phyloP scores from a whole-genome alignment of 2,113 vertebrate genomes.

The Toxotes chatareus region DNA sequence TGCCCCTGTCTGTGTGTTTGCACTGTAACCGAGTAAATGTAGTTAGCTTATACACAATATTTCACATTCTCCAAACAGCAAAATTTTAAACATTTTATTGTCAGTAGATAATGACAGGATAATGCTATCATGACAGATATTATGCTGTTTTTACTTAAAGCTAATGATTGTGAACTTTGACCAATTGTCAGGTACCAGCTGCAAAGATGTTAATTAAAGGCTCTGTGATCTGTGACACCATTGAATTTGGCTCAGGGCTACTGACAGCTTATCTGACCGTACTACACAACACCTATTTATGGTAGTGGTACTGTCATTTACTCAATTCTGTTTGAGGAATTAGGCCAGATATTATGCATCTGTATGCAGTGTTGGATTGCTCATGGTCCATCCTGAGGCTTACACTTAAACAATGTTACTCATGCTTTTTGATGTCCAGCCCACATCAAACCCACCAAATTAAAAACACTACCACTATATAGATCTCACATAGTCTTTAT shows the following conservation, averaged over 20 bases:
- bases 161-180: neutral
- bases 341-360: neutral
- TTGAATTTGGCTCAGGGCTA: slow-evolving; percentile 8
- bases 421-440: neutral
- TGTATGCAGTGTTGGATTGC: neutral
- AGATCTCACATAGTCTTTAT: neutral
- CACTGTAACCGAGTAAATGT: neutral
- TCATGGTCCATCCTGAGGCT: neutral
- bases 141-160: slow-evolving; percentile 14
- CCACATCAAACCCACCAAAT: neutral
- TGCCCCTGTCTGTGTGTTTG: neutral
- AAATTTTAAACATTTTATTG: neutral
- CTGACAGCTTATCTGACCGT: neutral
- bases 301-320: neutral
- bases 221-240: slow-evolving; percentile 11
- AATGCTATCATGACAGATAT: neutral
- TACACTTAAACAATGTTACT: neutral
- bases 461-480: neutral
- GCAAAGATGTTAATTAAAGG: slow-evolving; percentile 25
- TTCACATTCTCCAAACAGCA: neutral
- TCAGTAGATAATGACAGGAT: neutral
- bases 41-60: neutral
- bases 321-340: neutral
- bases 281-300: neutral
- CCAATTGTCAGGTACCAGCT: neutral